phyloP scores from a whole-genome alignment of 2,113 vertebrate species.

The Tonatia bakeri region DNA sequence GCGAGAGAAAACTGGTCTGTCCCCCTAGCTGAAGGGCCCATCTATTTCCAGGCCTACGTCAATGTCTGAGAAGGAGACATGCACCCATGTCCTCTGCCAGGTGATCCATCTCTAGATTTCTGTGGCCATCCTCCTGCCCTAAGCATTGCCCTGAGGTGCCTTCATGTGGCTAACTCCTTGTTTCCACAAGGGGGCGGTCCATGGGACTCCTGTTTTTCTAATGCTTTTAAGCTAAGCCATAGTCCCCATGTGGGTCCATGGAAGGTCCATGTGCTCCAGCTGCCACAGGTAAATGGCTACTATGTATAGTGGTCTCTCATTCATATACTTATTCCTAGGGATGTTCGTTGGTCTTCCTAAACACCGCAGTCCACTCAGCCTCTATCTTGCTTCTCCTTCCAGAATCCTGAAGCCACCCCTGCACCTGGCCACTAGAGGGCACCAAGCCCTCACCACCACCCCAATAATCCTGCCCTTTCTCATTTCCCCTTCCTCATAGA shows the following conservation, averaged over 20 bases:
- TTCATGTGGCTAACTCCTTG: background rate
- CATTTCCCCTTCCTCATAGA: background rate
- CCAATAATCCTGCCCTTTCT: background rate
- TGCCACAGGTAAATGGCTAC: background rate
- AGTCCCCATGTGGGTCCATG: background rate
- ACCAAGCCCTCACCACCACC: background rate
- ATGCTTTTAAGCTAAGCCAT: background rate
- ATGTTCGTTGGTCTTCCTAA: accelerated
- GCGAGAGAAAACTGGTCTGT: background rate
- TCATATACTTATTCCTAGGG: background rate
- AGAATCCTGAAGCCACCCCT: background rate
- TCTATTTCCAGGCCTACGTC: accelerated
- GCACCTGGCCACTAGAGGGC: slow-evolving; percentile 60
- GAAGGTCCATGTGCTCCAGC: background rate
- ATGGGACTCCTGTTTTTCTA: background rate
- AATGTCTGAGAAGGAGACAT: background rate
- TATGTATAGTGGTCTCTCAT: accelerated
- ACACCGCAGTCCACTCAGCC: background rate
- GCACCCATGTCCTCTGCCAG: background rate
- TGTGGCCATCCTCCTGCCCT: accelerated
- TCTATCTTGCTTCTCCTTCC: background rate
- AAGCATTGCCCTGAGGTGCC: background rate
- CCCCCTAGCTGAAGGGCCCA: background rate
- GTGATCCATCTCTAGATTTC: background rate
- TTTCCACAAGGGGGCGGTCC: background rate